A percentile compares a stretch with the other conserved stretches of the same genome.
Conservation (phyloP, 2,888 invertebrate genomes). For the Spilarctia lutea region DNA sequence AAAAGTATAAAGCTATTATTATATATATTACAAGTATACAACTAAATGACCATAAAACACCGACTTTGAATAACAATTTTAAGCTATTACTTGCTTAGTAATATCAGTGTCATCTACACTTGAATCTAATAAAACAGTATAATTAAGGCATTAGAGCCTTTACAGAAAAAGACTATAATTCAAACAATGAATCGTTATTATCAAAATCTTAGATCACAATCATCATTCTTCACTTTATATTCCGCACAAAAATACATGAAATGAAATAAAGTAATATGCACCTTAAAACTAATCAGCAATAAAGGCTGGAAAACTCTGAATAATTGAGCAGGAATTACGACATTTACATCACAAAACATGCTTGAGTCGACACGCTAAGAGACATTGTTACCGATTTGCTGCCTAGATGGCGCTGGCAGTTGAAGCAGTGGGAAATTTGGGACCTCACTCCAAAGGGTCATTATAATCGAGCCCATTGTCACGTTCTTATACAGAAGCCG, state of each 20-base stretch:
- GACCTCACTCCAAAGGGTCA: slow-evolving; percentile 37
- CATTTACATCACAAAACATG: slow-evolving; percentile 38
- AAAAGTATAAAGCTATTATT: too few species aligned
- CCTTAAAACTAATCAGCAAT: slow-evolving; percentile 23
- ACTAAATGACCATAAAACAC: neutral
- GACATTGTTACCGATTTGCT: slow-evolving; percentile 36
- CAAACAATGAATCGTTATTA: neutral
- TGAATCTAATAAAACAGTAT: neutral
- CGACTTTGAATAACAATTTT: neutral
- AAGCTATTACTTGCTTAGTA: neutral
- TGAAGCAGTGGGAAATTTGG: slow-evolving; percentile 29
- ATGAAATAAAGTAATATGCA: neutral
- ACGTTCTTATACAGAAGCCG: slow-evolving; percentile 46
- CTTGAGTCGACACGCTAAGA: slow-evolving; percentile 19
- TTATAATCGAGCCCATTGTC: slow-evolving; percentile 51
- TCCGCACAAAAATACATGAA: neutral
- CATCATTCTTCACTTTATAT: neutral
- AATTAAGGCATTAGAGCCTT: neutral
- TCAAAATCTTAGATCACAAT: neutral
- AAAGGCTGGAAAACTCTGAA: slow-evolving; percentile 26
- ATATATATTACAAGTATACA: too few species aligned
- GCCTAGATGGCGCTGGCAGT: slow-evolving; percentile 49
- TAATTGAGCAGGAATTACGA: slow-evolving; percentile 36
- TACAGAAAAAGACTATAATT: neutral
- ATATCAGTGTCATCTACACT: neutral